These are phyloP conservation scores for Miichthys miiuy DNA, from an alignment of 2,797 vertebrate genomes.

Conservation along the genomic window DNA sequence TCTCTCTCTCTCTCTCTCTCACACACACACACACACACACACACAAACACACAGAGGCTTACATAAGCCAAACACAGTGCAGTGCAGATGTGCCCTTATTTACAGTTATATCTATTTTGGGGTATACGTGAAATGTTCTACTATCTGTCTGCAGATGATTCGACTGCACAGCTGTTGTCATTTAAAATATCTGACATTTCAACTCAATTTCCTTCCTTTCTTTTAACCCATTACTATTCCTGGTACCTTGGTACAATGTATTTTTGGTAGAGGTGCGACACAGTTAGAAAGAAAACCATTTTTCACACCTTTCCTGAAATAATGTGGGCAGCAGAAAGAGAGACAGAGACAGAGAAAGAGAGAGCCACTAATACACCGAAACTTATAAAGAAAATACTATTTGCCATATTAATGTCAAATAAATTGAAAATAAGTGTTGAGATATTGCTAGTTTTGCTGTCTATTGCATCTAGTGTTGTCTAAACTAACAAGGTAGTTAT, in stretches of 20 bases:
- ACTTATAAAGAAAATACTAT: too few species aligned
- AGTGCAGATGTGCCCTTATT: constrained; percentile 61
- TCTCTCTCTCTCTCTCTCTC: too few species aligned
- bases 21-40: constrained; percentile 25
- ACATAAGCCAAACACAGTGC: constrained; percentile 51
- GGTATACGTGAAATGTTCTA: constrained; percentile 21
- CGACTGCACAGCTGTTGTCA: constrained; percentile 30
- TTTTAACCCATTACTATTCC: constrained; percentile 34
- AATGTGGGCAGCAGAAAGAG: constrained; percentile 19
- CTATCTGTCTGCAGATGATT: constrained; percentile 29
- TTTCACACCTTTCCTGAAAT: constrained; percentile 56
- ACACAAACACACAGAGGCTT: constrained; percentile 46
- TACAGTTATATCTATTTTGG: constrained; percentile 55
- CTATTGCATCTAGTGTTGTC: too few species aligned
- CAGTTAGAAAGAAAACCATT: constrained; percentile 30
- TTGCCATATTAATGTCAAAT: too few species aligned
- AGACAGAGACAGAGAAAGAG: constrained; percentile 9
- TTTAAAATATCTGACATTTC: constrained; percentile 26
- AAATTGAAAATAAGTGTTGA: too few species aligned
- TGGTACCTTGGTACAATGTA: constrained; percentile 18
- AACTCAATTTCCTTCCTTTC: neutral
- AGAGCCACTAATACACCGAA: neutral
- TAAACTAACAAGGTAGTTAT: too few species aligned
- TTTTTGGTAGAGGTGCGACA: constrained; percentile 46
- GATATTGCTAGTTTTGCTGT: too few species aligned